Evolutionary conservation across 2,888 invertebrate species (phyloP).

Genomic region (Drosophila hamatofila): DNA sequence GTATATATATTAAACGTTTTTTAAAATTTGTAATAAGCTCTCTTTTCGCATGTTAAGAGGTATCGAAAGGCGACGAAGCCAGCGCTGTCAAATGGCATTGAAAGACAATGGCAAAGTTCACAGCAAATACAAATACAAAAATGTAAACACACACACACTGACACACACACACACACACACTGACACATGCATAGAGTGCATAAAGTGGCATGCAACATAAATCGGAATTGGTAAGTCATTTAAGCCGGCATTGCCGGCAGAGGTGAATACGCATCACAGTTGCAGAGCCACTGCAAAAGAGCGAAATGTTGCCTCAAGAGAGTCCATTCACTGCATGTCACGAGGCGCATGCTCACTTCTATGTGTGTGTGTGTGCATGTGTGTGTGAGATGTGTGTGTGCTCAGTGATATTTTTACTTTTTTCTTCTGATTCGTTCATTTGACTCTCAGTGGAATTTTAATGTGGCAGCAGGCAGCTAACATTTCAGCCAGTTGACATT

Average conservation of each 20-base stretch:
- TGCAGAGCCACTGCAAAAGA: constrained; percentile 34
- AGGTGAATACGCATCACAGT: constrained; percentile 60
- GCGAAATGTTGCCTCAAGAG: constrained; percentile 12
- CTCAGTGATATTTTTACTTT: background rate
- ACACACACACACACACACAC: constrained; percentile 26
- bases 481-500: constrained; percentile 75
- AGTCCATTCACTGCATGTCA: constrained; percentile 28
- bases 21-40: too few relatives aligned
- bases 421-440: constrained; percentile 19
- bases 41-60: constrained; percentile 7
- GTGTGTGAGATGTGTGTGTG: background rate
- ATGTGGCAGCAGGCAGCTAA: constrained; percentile 60
- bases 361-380: background rate
- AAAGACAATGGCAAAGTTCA: constrained; percentile 57
- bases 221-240: constrained; percentile 47
- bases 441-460: constrained; percentile 56
- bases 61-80: constrained; percentile 27
- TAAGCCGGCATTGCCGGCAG: constrained; percentile 3
- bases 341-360: constrained; percentile 51
- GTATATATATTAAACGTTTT: too few relatives aligned
- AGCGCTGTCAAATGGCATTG: constrained; percentile 37
- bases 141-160: constrained; percentile 39
- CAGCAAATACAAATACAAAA: constrained; percentile 44
- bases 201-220: constrained; percentile 52
- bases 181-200: constrained; percentile 37